Percentiles rank a stretch among this genome's conserved stretches.
These are phyloP conservation scores for Seira ritae DNA, from an alignment of 2,888 invertebrate genomes.

Conservation along the genomic window DNA sequence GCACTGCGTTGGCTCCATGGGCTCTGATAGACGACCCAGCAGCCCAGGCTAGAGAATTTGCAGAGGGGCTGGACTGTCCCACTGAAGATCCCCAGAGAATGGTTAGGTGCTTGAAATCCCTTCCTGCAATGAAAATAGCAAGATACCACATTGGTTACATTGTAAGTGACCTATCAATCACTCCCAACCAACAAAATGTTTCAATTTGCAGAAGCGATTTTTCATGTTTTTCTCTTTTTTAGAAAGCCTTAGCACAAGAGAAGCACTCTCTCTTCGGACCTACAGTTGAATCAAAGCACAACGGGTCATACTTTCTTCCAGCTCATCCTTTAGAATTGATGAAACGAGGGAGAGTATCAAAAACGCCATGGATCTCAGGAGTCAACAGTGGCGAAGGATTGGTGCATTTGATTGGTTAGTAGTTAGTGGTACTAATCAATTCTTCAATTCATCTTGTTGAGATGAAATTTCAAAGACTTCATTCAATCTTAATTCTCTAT, in stretches of 20 bases:
- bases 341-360: slow-evolving; percentile 55
- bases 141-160: slow-evolving; percentile 62
- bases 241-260: slow-evolving; percentile 66
- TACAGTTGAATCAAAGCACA: slow-evolving; percentile 59
- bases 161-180: no score
- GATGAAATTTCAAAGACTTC: no score
- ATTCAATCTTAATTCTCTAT: background rate
- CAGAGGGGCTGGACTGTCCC: slow-evolving; percentile 57
- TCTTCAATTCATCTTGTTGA: no score
- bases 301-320: slow-evolving; percentile 61
- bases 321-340: slow-evolving; percentile 55
- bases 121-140: slow-evolving; percentile 58
- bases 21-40: slow-evolving; percentile 40
- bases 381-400: slow-evolving; percentile 70
- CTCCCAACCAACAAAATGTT: no score
- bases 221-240: background rate
- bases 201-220: background rate
- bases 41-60: slow-evolving; percentile 54
- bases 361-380: slow-evolving; percentile 67
- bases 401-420: slow-evolving; percentile 62
- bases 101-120: slow-evolving; percentile 56
- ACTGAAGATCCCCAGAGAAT: slow-evolving; percentile 41
- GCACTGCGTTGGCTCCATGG: slow-evolving; percentile 65
- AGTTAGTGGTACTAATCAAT: no score
- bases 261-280: slow-evolving; percentile 68